Percentiles rank a stretch among this genome's conserved stretches.
These are phyloP conservation scores for Drosophila equinoxialis DNA, from an alignment of 1,140 invertebrate genomes.

Conservation along the genomic window DNA sequence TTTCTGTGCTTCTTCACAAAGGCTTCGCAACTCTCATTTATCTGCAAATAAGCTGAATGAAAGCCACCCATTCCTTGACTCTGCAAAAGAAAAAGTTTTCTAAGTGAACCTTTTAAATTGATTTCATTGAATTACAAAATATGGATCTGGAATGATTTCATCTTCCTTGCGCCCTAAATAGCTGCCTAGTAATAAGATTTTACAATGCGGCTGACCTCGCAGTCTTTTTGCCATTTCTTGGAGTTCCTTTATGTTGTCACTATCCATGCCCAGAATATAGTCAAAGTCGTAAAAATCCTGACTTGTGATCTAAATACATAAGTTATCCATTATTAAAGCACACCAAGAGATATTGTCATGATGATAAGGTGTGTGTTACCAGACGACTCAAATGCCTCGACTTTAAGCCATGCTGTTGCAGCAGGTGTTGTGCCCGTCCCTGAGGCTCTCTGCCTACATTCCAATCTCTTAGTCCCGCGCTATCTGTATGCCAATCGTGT, in stretches of 20 bases:
- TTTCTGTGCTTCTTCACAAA: slow-evolving; percentile 43
- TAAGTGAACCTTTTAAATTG: too few relatives aligned
- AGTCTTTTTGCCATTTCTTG: slow-evolving; percentile 85
- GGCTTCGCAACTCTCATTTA: slow-evolving; percentile 64
- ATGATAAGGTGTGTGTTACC: slow-evolving; percentile 77
- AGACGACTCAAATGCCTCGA: slow-evolving; percentile 88
- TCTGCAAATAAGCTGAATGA: slow-evolving; percentile 57
- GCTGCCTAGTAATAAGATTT: slow-evolving; percentile 90
- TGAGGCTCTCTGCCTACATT: slow-evolving; percentile 92
- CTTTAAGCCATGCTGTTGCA: slow-evolving; percentile 86
- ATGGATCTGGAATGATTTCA: slow-evolving; percentile 92
- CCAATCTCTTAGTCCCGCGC: slow-evolving; percentile 92
- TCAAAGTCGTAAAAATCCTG: slow-evolving; percentile 92
- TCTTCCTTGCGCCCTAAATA: slow-evolving; percentile 90
- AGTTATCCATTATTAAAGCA: not conserved
- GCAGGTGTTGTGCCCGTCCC: slow-evolving; percentile 86
- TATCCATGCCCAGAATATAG: slow-evolving; percentile 95
- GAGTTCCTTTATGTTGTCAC: slow-evolving; percentile 89
- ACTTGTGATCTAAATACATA: slow-evolving; percentile 84
- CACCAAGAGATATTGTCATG: too few relatives aligned
- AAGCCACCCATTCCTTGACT: slow-evolving; percentile 60
- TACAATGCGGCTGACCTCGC: slow-evolving; percentile 84
- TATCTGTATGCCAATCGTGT: slow-evolving; percentile 91
- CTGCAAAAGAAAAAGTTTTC: slow-evolving; percentile 32
- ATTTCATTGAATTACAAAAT: slow-evolving; percentile 87